A percentile compares a stretch with the other conserved stretches of the same genome.
Conservation (phyloP, 2,797 vertebrate species). For the Schizopygopsis malacanthus region DNA sequence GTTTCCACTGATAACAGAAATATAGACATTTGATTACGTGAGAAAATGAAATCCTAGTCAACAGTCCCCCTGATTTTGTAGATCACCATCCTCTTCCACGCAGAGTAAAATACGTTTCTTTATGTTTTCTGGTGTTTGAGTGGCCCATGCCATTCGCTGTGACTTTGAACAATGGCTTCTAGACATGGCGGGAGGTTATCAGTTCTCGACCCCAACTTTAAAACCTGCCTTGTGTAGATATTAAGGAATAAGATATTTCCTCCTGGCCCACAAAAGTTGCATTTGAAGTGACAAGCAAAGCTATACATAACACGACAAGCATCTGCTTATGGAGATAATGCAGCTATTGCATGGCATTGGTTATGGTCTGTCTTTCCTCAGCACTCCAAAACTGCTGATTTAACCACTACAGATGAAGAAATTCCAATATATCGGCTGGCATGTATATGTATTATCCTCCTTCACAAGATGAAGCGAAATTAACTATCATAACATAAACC, state of each 20-base stretch:
- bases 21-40: constrained; percentile 73
- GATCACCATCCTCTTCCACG: constrained; percentile 62
- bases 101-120: constrained; percentile 61
- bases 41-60: constrained; percentile 66
- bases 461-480: constrained; percentile 24
- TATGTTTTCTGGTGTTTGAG: constrained; percentile 62
- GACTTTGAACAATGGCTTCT: constrained; percentile 73
- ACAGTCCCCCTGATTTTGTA: constrained; percentile 69
- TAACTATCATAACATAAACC: neutral
- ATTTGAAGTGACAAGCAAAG: constrained; percentile 31
- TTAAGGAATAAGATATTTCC: constrained; percentile 56
- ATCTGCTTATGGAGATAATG: constrained; percentile 77
- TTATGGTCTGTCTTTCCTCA: constrained; percentile 66
- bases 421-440: constrained; percentile 32
- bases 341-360: constrained; percentile 71
- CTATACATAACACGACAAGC: constrained; percentile 64
- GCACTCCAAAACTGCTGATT: constrained; percentile 70
- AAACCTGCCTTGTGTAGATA: constrained; percentile 71
- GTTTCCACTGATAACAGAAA: constrained; percentile 75
- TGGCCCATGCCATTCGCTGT: constrained; percentile 54
- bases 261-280: constrained; percentile 57
- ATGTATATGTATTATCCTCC: constrained; percentile 22
- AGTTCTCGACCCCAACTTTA: constrained; percentile 68
- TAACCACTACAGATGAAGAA: constrained; percentile 53
- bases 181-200: constrained; percentile 76